Percentiles rank a stretch among this genome's conserved stretches.
Conservation (phyloP, 2,888 invertebrate species). For the Lamellibrachia columna region DNA sequence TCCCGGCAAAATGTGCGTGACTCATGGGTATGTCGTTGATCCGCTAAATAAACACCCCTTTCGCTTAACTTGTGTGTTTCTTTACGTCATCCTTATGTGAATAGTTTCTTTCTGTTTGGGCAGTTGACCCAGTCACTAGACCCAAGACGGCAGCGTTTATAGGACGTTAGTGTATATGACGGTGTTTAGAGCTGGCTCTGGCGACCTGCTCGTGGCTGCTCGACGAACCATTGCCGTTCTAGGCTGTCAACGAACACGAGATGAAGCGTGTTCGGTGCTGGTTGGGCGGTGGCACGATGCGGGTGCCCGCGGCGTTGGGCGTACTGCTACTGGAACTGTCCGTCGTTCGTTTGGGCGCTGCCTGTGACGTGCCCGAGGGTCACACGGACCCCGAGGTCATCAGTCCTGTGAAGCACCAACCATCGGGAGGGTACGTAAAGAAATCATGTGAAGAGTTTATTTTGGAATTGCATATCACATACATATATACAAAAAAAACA, state of each 20-base stretch:
- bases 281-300: background rate
- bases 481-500: no score
- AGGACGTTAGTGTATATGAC: background rate
- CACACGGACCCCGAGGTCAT: background rate
- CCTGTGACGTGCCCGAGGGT: background rate
- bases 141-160: background rate
- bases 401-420: background rate
- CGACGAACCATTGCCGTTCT: no score
- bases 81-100: background rate
- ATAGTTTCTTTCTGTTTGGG: background rate
- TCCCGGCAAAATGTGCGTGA: background rate
- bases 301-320: background rate
- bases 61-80: background rate
- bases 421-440: background rate
- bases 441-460: background rate
- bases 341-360: background rate
- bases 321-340: background rate
- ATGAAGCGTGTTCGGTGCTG: background rate
- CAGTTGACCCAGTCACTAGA: background rate
- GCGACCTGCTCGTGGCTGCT: no score
- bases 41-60: background rate
- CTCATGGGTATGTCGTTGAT: background rate
- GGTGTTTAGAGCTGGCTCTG: no score
- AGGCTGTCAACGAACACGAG: no score
- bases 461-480: no score